Conservation (phyloP, 2,797 vertebrate genomes). For the Onychomys torridus region DNA sequence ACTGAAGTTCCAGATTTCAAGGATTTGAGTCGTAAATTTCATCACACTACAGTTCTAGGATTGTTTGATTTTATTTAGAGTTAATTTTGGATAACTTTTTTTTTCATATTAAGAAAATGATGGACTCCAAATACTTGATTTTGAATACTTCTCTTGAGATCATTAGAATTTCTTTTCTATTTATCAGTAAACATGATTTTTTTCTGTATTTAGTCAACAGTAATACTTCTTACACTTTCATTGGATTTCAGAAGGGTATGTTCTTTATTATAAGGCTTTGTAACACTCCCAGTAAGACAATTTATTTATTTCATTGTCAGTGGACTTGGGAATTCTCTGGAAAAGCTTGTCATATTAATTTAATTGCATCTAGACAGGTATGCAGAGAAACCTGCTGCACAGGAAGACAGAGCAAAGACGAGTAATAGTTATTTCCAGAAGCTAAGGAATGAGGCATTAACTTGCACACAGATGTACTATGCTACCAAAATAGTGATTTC, state of each 20-base stretch:
- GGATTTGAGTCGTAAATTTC: background rate
- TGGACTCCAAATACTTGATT: constrained; percentile 1
- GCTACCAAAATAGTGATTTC: background rate
- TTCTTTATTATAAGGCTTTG: background rate
- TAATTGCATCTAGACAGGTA: background rate
- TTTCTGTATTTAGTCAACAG: background rate
- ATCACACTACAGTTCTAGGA: background rate
- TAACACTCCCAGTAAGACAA: background rate
- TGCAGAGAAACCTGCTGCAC: background rate
- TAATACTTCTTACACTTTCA: background rate
- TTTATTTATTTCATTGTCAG: background rate
- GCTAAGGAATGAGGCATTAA: background rate
- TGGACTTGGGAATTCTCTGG: background rate
- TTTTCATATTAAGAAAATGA: background rate
- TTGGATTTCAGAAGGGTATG: background rate
- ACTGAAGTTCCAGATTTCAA: constrained; percentile 40
- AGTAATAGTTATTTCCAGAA: background rate
- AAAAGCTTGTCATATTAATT: background rate
- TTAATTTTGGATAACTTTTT: background rate
- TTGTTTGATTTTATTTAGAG: background rate
- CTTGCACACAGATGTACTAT: background rate
- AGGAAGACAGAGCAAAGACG: background rate
- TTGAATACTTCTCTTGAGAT: background rate
- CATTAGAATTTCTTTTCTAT: constrained; percentile 24
- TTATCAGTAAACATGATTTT: background rate